These are phyloP conservation scores for Poliocrania exsul DNA, from an alignment of 2,797 vertebrate genomes.

Conservation along the genomic window DNA sequence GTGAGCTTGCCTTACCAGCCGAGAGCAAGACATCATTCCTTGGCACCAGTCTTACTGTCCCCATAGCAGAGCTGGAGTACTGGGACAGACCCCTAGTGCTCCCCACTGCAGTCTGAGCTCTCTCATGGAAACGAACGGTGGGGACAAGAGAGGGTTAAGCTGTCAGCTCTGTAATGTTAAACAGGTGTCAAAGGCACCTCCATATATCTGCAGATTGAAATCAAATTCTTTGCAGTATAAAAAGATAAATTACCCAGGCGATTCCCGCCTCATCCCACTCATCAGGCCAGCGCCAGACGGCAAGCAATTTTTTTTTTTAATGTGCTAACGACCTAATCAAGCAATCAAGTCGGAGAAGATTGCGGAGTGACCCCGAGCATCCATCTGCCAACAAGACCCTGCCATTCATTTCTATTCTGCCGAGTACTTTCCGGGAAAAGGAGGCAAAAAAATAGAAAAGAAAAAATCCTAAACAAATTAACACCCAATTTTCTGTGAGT, in stretches of 20 bases:
- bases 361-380: conserved; percentile 95
- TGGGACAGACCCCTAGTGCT: neutral
- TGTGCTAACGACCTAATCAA: conserved; percentile 99
- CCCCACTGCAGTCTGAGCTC: neutral
- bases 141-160: conserved; percentile 76
- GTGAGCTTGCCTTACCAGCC: neutral
- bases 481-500: conserved; percentile 93
- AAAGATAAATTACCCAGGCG: conserved; percentile 86
- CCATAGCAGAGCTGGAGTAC: neutral
- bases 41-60: neutral
- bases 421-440: conserved; percentile 44
- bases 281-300: conserved; percentile 92
- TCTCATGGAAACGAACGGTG: fast-evolving
- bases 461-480: conserved; percentile 89
- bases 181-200: conserved; percentile 81
- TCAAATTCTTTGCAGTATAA: conserved; percentile 81
- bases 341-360: conserved; percentile 96
- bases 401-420: conserved; percentile 90
- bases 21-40: neutral
- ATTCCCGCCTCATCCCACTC: conserved; percentile 89
- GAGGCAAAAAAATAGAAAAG: conserved; percentile 63
- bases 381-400: conserved; percentile 93
- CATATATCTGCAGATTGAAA: conserved; percentile 86
- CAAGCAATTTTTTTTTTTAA: conserved; percentile 94
- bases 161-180: conserved; percentile 77